These are phyloP conservation scores for Drosophila imparisetae DNA, from an alignment of 2,888 invertebrate genomes.

Conservation along the genomic window DNA sequence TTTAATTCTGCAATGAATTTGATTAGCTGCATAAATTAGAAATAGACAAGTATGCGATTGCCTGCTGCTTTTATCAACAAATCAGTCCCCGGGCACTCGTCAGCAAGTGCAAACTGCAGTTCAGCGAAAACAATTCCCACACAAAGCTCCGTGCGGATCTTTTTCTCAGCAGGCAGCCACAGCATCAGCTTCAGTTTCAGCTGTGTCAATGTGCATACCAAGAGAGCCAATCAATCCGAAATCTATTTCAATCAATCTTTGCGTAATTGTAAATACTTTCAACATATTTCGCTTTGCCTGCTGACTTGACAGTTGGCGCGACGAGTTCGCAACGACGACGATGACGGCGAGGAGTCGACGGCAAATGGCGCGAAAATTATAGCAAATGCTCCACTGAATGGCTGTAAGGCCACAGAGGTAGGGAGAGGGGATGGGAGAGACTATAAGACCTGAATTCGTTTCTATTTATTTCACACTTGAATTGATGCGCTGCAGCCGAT, in stretches of 20 bases:
- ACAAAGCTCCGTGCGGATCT: conserved; percentile 34
- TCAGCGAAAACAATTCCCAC: conserved; percentile 62
- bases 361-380: conserved; percentile 81
- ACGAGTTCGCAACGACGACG: conserved; percentile 28
- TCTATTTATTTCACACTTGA: conserved; percentile 82
- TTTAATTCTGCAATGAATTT: conserved; percentile 8
- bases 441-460: conserved; percentile 76
- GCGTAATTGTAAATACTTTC: conserved; percentile 84
- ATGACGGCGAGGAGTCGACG: conserved; percentile 41
- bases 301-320: conserved; percentile 48
- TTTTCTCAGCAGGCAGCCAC: conserved; percentile 40
- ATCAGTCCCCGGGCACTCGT: conserved; percentile 53
- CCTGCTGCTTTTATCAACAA: conserved; percentile 32
- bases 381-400: conserved; percentile 64
- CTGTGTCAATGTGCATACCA: conserved; percentile 74
- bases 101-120: conserved; percentile 58
- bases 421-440: neutral
- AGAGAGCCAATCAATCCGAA: conserved; percentile 81
- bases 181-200: conserved; percentile 32
- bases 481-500: conserved; percentile 80
- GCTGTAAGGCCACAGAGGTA: neutral
- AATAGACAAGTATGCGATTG: conserved; percentile 28
- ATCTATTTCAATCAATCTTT: conserved; percentile 84
- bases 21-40: conserved; percentile 33
- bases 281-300: conserved; percentile 77